A percentile compares a stretch with the other conserved stretches of the same genome.
Evolutionary conservation across 2,888 invertebrate genomes (phyloP).

Genomic region (Scotopteryx bipunctaria): DNA sequence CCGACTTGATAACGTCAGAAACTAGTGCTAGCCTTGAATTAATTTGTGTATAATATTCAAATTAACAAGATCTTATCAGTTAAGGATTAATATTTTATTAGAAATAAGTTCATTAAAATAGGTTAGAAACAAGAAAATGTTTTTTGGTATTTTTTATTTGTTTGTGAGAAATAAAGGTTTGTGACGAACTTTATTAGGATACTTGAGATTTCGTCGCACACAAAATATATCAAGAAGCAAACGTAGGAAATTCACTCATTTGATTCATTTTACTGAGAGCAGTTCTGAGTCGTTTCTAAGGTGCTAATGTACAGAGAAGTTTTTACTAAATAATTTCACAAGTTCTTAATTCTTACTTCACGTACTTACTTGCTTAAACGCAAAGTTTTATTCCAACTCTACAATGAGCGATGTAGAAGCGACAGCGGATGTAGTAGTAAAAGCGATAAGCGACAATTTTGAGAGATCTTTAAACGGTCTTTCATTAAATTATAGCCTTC

Average conservation of each 20-base stretch:
- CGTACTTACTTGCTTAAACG: constrained; percentile 20
- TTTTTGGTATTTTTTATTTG: too few relatives aligned
- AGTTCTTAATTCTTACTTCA: constrained; percentile 25
- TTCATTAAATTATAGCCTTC: too few relatives aligned
- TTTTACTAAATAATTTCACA: constrained; percentile 23
- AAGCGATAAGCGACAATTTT: constrained; percentile 1
- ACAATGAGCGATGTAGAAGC: not conserved
- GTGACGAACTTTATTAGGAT: too few relatives aligned
- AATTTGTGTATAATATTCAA: constrained; percentile 29
- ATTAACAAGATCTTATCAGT: constrained; percentile 30
- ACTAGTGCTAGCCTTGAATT: constrained; percentile 13
- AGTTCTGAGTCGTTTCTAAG: constrained; percentile 22
- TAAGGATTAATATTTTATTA: constrained; percentile 25
- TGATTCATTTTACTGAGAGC: constrained; percentile 22
- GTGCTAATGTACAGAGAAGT: constrained; percentile 23
- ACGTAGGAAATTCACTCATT: constrained; percentile 7
- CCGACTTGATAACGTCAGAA: not conserved
- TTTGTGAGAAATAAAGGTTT: too few relatives aligned
- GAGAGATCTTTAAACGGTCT: too few relatives aligned
- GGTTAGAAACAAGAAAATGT: too few relatives aligned
- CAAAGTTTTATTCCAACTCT: constrained; percentile 22
- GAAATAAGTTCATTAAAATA: constrained; percentile 22
- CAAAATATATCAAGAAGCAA: too few relatives aligned
- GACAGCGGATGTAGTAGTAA: not conserved
- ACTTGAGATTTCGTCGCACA: too few relatives aligned